Conservation (phyloP, 2,113 vertebrate species). For the Benitochromis conjunctus region DNA sequence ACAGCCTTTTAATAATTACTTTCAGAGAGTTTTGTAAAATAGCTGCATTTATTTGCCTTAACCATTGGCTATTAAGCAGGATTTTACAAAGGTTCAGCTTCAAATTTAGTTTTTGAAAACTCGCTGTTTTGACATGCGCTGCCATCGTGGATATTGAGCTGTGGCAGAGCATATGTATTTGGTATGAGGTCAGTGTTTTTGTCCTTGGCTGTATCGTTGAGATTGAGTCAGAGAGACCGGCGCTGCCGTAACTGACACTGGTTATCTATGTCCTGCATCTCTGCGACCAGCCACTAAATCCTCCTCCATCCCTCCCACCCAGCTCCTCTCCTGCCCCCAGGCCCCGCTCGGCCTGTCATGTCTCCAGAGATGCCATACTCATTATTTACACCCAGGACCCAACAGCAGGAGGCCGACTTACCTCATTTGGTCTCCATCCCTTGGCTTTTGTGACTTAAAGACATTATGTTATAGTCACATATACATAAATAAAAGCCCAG, state of each 20-base stretch:
- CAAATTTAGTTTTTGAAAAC: not conserved
- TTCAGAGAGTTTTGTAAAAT: not conserved
- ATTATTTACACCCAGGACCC: conserved; percentile 63
- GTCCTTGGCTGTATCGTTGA: conserved; percentile 51
- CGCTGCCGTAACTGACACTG: conserved; percentile 52
- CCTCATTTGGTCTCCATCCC: conserved; percentile 3
- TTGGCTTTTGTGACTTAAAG: not conserved
- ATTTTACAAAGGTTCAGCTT: not conserved
- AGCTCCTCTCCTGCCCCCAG: conserved; percentile 7
- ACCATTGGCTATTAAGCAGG: not conserved
- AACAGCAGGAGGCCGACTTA: conserved; percentile 3
- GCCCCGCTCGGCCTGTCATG: not conserved
- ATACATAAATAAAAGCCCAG: not conserved
- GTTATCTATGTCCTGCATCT: conserved; percentile 53
- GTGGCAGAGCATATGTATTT: not conserved
- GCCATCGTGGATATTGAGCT: not conserved
- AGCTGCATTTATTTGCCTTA: not conserved
- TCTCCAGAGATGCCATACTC: conserved; percentile 45
- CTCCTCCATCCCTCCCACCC: not conserved
- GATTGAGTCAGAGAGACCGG: conserved; percentile 19
- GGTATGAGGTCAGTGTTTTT: conserved; percentile 30
- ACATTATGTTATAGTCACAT: not conserved
- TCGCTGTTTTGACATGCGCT: not conserved
- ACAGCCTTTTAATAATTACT: not conserved
- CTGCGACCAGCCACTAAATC: conserved; percentile 6